phyloP scores from a whole-genome alignment of 2,113 vertebrate genomes.

The Okapia johnstoni region DNA sequence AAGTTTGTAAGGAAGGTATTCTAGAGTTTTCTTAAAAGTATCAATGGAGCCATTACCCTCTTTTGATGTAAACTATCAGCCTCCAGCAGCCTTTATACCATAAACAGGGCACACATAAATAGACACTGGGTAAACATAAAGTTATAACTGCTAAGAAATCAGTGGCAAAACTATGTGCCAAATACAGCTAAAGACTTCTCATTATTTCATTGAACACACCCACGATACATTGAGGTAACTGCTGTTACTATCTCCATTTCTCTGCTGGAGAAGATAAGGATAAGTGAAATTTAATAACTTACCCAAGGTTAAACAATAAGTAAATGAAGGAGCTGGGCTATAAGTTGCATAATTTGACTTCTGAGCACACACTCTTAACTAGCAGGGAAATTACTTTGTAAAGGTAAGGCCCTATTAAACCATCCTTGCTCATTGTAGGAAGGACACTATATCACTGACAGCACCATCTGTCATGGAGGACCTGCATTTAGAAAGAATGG shows the following conservation, averaged over 20 bases:
- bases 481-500: constrained; percentile 4
- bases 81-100: neutral
- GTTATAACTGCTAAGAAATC: constrained; percentile 12
- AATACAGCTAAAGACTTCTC: neutral
- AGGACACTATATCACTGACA: neutral
- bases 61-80: neutral
- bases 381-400: neutral
- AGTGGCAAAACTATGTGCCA: neutral
- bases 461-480: neutral
- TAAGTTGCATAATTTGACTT: constrained; percentile 33
- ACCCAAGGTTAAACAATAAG: constrained; percentile 40
- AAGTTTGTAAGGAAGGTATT: neutral
- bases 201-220: neutral
- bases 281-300: constrained; percentile 15
- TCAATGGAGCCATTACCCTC: neutral
- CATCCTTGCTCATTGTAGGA: constrained; percentile 14
- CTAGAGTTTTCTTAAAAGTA: neutral
- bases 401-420: constrained; percentile 46
- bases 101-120: neutral
- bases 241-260: neutral
- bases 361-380: constrained; percentile 19
- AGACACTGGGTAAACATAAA: neutral
- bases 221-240: neutral
- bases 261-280: neutral
- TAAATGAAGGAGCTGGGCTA: neutral